A percentile compares a stretch with the other conserved stretches of the same genome.
These are phyloP conservation scores for Stichopus chloronotus DNA, from an alignment of 35 echinoderm and acorn worm genomes.

Conservation along the genomic window DNA sequence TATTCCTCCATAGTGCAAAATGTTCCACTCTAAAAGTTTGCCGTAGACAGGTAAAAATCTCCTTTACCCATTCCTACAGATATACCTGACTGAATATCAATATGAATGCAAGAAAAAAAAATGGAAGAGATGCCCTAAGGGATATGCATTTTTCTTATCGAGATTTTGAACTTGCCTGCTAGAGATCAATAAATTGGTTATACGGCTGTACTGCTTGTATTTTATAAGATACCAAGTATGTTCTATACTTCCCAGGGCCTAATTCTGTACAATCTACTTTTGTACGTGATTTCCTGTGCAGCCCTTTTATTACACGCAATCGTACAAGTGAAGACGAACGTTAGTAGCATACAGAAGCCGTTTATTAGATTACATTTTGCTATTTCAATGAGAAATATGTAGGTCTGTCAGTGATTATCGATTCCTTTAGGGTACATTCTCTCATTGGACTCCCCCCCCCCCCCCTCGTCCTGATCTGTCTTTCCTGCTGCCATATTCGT, in stretches of 20 bases:
- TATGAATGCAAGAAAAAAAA: no score
- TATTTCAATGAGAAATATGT: not conserved
- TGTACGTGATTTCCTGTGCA: not conserved
- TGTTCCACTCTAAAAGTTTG: no score
- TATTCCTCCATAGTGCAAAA: no score
- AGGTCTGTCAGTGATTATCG: conserved; percentile 27
- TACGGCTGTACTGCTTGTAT: not conserved
- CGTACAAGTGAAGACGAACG: not conserved
- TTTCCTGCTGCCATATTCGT: not conserved
- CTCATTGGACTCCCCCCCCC: not conserved
- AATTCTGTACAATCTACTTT: not conserved
- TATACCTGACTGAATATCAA: no score
- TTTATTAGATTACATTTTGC: conserved; percentile 15
- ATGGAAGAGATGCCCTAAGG: no score
- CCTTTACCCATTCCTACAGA: no score
- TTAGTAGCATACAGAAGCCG: not conserved
- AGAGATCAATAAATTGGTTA: no score
- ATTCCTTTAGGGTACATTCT: conserved; percentile 30
- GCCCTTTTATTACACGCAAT: not conserved
- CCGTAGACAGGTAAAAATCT: no score
- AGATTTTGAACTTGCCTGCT: no score
- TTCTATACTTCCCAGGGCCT: not conserved
- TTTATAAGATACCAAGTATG: not conserved
- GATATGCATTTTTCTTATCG: no score
- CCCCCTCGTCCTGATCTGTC: not conserved